Evolutionary conservation across 2,113 vertebrate species (phyloP).

Genomic region (Amphilophus citrinellus): DNA sequence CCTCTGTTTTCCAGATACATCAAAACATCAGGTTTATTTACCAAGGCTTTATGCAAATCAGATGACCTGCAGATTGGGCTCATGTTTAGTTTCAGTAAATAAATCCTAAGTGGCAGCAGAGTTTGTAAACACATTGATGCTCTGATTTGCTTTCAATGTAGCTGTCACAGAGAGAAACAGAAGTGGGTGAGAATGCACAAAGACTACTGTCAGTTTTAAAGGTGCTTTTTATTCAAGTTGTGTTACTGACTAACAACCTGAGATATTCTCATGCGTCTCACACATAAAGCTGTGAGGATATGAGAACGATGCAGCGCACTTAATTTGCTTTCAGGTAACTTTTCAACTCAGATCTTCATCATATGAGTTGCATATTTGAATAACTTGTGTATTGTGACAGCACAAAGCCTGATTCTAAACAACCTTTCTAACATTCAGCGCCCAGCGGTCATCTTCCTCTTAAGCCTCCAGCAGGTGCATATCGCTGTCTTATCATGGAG

Average conservation of each 20-base stretch:
- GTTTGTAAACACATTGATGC: neutral
- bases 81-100: neutral
- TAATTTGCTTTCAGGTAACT: neutral
- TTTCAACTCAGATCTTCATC: neutral
- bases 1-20: neutral
- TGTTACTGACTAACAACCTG: neutral
- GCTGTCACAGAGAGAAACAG: neutral
- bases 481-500: constrained; percentile 44
- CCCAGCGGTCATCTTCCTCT: constrained; percentile 3
- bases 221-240: neutral
- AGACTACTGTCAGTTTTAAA: neutral
- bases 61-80: neutral
- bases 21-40: neutral
- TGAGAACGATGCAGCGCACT: neutral
- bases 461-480: constrained; percentile 43
- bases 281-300: neutral
- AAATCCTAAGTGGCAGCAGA: neutral
- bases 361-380: neutral
- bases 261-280: neutral
- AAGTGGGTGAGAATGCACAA: neutral
- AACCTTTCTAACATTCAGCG: neutral
- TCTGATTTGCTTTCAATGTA: neutral
- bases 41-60: neutral
- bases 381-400: neutral
- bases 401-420: neutral